Conservation (phyloP, 2,113 vertebrate species). For the Chionodraco myersi region DNA sequence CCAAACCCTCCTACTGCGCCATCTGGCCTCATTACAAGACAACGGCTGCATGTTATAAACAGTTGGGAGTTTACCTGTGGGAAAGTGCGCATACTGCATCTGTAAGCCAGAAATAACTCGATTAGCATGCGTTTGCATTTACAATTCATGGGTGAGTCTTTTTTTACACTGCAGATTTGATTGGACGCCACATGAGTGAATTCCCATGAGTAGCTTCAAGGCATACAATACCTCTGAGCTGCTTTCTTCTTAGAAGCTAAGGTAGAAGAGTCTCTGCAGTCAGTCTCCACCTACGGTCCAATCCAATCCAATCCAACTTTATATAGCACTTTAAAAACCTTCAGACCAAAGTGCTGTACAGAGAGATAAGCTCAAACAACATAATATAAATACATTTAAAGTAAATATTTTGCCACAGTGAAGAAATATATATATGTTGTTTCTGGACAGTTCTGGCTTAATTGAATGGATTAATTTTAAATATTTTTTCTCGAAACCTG, state of each 20-base stretch:
- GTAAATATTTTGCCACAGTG: neutral
- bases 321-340: too few species aligned
- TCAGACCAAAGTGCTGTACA: too few species aligned
- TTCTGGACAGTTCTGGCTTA: neutral
- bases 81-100: neutral
- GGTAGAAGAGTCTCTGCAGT: neutral
- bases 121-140: slow-evolving; percentile 34
- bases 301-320: too few species aligned
- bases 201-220: neutral
- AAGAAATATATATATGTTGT: neutral
- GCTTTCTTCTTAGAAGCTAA: slow-evolving; percentile 15
- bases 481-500: neutral
- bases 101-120: slow-evolving; percentile 16
- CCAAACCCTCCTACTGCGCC: slow-evolving; percentile 25
- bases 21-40: slow-evolving; percentile 31
- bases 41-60: slow-evolving; percentile 37
- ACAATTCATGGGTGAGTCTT: neutral
- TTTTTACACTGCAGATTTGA: neutral
- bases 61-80: slow-evolving; percentile 29
- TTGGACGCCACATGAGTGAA: slow-evolving; percentile 11
- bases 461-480: neutral
- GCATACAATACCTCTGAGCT: slow-evolving; percentile 1
- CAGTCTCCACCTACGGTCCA: neutral
- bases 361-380: too few species aligned
- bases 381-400: too few species aligned